Evolutionary conservation across 2,888 invertebrate genomes (phyloP).

Genomic region (Tetheella fluctuosa): DNA sequence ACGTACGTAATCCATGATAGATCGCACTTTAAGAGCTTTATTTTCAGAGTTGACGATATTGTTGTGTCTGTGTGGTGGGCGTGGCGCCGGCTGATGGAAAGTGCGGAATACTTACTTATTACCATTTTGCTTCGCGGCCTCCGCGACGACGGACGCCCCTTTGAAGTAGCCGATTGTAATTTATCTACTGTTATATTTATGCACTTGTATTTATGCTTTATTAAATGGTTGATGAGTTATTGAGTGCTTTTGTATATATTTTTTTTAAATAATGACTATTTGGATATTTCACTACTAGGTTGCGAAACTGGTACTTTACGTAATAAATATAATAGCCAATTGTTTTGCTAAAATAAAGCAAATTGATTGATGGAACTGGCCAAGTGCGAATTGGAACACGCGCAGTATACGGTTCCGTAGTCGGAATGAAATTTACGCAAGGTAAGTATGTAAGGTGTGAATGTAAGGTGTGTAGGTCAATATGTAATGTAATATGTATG

Average conservation of each 20-base stretch:
- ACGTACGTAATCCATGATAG: constrained; percentile 50
- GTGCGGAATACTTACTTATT: constrained; percentile 49
- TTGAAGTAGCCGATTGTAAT: constrained; percentile 13
- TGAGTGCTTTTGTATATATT: constrained; percentile 8
- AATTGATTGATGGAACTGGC: no score
- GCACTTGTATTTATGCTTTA: constrained; percentile 12
- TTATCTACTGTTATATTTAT: constrained; percentile 12
- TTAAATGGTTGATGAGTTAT: constrained; percentile 12
- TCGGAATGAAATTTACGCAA: no score
- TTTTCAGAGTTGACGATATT: constrained; percentile 61
- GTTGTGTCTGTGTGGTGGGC: constrained; percentile 60
- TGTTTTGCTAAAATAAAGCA: no score
- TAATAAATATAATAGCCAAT: no score
- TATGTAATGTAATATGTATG: no score
- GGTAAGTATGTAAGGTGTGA: no score
- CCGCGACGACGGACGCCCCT: constrained; percentile 10
- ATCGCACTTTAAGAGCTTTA: constrained; percentile 73
- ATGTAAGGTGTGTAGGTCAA: no score
- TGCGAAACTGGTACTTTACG: not conserved
- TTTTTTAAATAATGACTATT: not conserved
- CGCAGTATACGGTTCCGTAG: no score
- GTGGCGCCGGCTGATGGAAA: constrained; percentile 59
- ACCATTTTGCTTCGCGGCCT: not conserved
- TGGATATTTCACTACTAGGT: not conserved
- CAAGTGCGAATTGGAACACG: no score